Conservation (phyloP, 2,888 invertebrate species). For the Crocallis elinguaria region DNA sequence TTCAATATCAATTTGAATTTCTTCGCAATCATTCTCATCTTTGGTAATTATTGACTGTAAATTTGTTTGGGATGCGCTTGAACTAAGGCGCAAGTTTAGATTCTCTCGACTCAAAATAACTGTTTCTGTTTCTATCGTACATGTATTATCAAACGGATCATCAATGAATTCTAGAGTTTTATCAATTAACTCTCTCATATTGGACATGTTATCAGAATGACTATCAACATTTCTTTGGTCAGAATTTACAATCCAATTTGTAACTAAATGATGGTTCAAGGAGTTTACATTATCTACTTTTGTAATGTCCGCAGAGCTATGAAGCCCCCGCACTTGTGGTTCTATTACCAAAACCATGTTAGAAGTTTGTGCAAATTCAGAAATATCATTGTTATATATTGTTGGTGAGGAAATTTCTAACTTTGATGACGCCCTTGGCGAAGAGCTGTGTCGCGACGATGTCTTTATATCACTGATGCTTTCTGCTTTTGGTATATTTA, state of each 20-base stretch:
- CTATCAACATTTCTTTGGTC: conserved; percentile 30
- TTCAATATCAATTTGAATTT: conserved; percentile 44
- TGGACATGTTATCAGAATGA: conserved; percentile 35
- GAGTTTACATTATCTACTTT: conserved; percentile 24
- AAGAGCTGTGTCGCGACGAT: conserved; percentile 27
- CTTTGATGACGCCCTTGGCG: conserved; percentile 39
- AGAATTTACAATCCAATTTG: conserved; percentile 41
- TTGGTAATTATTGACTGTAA: conserved; percentile 47
- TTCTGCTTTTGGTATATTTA: conserved; percentile 45
- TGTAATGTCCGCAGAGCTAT: neutral
- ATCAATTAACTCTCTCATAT: conserved; percentile 56
- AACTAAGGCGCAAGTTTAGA: conserved; percentile 29
- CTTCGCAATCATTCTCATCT: conserved; percentile 41
- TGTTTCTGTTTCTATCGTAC: conserved; percentile 46
- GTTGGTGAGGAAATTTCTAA: conserved; percentile 32
- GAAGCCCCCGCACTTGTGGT: conserved; percentile 26
- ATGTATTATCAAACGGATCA: conserved; percentile 33
- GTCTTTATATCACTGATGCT: conserved; percentile 39
- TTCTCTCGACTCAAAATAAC: conserved; percentile 44
- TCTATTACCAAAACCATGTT: conserved; percentile 48
- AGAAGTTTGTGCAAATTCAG: conserved; percentile 34
- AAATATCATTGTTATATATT: conserved; percentile 16
- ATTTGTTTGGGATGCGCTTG: conserved; percentile 44
- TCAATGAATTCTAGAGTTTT: conserved; percentile 39
- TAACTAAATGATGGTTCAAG: conserved; percentile 36